Evolutionary conservation across 2,113 vertebrate genomes (phyloP).

Genomic region (Anarrhichthys ocellatus): DNA sequence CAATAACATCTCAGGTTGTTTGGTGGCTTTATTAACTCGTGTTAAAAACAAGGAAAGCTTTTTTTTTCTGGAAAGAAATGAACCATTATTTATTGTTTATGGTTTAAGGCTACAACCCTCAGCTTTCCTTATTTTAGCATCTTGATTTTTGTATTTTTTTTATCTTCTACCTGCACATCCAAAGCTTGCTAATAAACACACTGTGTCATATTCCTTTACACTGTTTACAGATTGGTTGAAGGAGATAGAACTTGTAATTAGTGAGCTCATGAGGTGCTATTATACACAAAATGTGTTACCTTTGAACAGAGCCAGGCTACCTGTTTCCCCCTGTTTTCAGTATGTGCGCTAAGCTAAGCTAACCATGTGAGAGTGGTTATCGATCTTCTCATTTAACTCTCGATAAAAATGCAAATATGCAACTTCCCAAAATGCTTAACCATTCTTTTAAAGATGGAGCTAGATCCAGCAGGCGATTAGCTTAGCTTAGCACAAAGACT

Average conservation of each 20-base stretch:
- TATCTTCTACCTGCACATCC: neutral
- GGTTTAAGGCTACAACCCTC: neutral
- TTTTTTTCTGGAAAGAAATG: constrained; percentile 27
- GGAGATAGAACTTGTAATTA: neutral
- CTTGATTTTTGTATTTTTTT: neutral
- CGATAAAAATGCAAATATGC: neutral
- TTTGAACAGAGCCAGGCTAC: neutral
- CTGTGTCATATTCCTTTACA: neutral
- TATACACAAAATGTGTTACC: neutral
- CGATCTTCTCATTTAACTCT: neutral
- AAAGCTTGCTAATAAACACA: neutral
- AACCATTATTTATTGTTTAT: constrained; percentile 15
- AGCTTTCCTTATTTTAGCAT: neutral
- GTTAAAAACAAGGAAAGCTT: neutral
- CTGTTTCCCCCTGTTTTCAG: neutral
- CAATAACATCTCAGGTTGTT: constrained; percentile 43
- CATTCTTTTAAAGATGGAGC: neutral
- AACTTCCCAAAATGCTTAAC: neutral
- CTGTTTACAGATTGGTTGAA: neutral
- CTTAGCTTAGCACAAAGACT: constrained; percentile 15
- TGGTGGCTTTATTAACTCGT: constrained; percentile 24
- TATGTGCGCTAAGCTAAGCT: neutral
- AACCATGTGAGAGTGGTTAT: neutral
- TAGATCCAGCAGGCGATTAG: neutral
- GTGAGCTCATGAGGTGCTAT: neutral